These are phyloP conservation scores for Chaetops frenatus DNA, from an alignment of 2,113 vertebrate species.

Conservation along the genomic window DNA sequence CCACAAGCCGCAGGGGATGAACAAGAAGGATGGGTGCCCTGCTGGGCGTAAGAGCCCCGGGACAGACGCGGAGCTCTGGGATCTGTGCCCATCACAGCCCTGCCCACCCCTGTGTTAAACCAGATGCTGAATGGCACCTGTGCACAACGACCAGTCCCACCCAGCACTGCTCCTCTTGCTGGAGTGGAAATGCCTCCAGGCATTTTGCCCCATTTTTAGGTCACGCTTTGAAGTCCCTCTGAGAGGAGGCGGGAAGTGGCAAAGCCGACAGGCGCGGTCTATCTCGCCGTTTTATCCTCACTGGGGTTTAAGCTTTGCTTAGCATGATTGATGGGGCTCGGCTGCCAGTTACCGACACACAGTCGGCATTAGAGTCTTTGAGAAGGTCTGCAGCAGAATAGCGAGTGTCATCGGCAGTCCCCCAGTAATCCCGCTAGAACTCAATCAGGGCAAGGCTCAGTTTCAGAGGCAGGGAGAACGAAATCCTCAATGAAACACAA, in stretches of 20 bases:
- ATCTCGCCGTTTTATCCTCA: background rate
- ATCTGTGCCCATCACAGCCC: fast-evolving
- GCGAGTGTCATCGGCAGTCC: background rate
- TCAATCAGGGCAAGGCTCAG: background rate
- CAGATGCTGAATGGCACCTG: background rate
- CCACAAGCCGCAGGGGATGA: background rate
- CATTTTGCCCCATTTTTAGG: background rate
- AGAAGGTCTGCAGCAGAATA: background rate
- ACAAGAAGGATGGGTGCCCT: background rate
- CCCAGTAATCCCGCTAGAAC: background rate
- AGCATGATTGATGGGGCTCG: background rate
- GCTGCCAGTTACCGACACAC: background rate
- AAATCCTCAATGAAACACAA: background rate
- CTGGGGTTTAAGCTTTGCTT: conserved; percentile 14
- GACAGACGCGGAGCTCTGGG: background rate
- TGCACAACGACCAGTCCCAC: background rate
- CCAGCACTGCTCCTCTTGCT: background rate
- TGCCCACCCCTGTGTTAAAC: background rate
- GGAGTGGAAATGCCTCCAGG: background rate
- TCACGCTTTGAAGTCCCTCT: background rate
- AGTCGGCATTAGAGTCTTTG: conserved; percentile 1
- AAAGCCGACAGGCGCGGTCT: background rate
- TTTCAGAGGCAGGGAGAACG: background rate
- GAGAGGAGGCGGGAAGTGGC: background rate
- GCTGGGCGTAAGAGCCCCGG: background rate